Percentiles rank a stretch among this genome's conserved stretches.
Conservation (phyloP, 2,797 vertebrate genomes). For the Leucoraja ocellata region DNA sequence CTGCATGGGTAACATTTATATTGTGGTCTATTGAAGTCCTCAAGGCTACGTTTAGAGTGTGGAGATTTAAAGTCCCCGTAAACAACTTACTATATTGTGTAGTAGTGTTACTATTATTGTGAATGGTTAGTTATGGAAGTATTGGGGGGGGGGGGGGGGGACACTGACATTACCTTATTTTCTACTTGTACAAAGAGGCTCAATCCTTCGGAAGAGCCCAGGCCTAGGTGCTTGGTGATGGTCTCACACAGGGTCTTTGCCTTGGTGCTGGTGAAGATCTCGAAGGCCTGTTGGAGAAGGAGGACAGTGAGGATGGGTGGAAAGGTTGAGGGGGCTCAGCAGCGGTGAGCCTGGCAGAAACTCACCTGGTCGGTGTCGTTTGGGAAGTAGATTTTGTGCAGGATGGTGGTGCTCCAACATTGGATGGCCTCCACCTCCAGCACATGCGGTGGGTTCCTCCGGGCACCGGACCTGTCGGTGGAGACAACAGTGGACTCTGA, state of each 20-base stretch:
- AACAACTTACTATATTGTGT: too few species aligned
- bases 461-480: constrained; percentile 69
- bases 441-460: constrained; percentile 83
- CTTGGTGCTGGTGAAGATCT: constrained; percentile 71
- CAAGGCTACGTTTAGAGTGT: too few species aligned
- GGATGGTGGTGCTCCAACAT: constrained; percentile 73
- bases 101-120: too few species aligned
- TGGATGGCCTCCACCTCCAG: constrained; percentile 83
- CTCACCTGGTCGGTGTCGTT: constrained; percentile 77
- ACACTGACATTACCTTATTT: constrained; percentile 69
- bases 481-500: constrained; percentile 41
- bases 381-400: constrained; percentile 82
- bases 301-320: neutral
- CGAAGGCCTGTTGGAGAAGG: constrained; percentile 62
- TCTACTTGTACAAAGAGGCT: constrained; percentile 86
- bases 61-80: too few species aligned
- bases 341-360: neutral
- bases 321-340: too few species aligned
- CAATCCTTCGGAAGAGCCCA: constrained; percentile 80
- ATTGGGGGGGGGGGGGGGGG: too few species aligned
- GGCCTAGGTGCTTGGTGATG: constrained; percentile 61
- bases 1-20: too few species aligned
- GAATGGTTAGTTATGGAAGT: neutral
- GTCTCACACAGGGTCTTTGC: constrained; percentile 69
- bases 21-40: too few species aligned